Base-by-base conservation (phyloP, 64 coral and sea anemone species). In the Montipora cactus region DNA sequence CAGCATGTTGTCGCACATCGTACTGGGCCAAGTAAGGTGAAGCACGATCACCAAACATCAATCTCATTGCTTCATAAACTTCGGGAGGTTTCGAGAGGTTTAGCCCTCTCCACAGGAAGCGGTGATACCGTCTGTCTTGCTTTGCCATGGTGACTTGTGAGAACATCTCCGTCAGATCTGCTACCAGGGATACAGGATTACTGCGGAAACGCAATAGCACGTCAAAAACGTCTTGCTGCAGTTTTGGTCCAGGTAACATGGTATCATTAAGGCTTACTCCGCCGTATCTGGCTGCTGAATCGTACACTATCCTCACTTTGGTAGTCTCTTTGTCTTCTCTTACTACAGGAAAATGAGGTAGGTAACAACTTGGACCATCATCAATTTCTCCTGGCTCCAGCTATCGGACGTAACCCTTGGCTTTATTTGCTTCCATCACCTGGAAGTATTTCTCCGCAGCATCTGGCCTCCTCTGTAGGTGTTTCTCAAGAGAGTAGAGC, bases 101-200 rank as follows among this genome's bases (percentile, higher is more conserved):
- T 74, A 95, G 18, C 7, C 76, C 93, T 58, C 87, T 81, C 87
- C 80, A 95, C n/a, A 95, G 67, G 45, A 87, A 90, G 15, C 93
- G 93, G 22, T 90, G 93, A 11, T 88, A 75, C 12, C 23, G 66
- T 12, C 90, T 74, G 72, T 92, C 91, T 81, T 87, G 64, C 58
- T 91, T 67, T 16, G 47, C 80, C 59, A 68, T 87, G 28, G 2
- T 25, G 5, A 95, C 89, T 57, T 91, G 81, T 8, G 83, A 95
- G 45, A 87, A 91, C 83, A 95, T 95, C 12, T 95, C 82, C 3
- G 94, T 87, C 55, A 90, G n/a, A 78, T 95, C 93, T 7, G 71
- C 93, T 4, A 80, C 67, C 6, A 95, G 87, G 8, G 73, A 20
- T 6, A 87, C 77, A n/a, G 92, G 87, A 2, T 74, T 95, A 16